phyloP scores from a whole-genome alignment of 2,797 vertebrate genomes.

The Myotis daubentonii region DNA sequence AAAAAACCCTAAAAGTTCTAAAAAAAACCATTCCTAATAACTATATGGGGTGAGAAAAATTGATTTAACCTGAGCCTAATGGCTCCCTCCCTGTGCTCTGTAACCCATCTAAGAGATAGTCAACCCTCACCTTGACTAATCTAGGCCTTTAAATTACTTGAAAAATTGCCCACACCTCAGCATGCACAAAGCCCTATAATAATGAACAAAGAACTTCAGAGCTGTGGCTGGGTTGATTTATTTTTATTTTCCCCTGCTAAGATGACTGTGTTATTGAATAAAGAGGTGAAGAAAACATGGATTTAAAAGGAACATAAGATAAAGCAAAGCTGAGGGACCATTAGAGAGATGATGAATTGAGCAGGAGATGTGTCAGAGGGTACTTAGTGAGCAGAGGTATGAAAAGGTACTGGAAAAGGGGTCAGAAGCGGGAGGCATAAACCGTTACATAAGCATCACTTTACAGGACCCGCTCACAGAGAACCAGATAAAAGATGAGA shows the following conservation, averaged over 20 bases:
- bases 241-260: neutral
- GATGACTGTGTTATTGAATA: neutral
- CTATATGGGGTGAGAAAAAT: neutral
- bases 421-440: neutral
- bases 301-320: neutral
- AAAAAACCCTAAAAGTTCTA: neutral
- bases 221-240: neutral
- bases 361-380: neutral
- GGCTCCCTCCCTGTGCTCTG: neutral
- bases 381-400: neutral
- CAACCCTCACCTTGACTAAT: neutral
- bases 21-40: neutral
- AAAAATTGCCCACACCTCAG: neutral
- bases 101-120: neutral
- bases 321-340: neutral
- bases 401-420: slow-evolving; percentile 5
- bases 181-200: neutral
- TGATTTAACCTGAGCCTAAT: neutral
- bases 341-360: neutral
- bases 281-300: neutral
- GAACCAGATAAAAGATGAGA: neutral
- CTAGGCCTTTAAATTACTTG: neutral
- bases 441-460: neutral
- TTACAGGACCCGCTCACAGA: neutral
- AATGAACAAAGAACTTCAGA: neutral